A percentile compares a stretch with the other conserved stretches of the same genome.
Evolutionary conservation across 2,113 vertebrate genomes (phyloP).

Genomic region (Ginglymostoma cirratum): DNA sequence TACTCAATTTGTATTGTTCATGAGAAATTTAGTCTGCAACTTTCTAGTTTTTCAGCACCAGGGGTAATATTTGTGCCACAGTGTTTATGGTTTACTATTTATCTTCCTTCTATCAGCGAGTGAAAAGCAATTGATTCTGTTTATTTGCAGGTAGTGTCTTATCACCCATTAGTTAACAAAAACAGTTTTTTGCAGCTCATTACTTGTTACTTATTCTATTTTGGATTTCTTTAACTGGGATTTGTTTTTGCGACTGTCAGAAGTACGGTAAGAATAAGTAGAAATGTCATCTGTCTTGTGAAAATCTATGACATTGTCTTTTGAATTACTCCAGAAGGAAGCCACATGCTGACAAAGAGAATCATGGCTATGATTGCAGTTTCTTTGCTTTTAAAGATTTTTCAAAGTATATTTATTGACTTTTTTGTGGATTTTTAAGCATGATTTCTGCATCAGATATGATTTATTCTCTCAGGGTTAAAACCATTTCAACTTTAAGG

Average conservation of each 20-base stretch:
- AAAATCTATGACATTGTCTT: background rate
- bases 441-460: background rate
- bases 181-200: background rate
- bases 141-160: background rate
- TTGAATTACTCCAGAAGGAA: background rate
- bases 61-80: background rate
- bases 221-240: background rate
- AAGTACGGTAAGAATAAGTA: background rate
- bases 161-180: background rate
- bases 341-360: background rate
- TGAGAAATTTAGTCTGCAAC: background rate
- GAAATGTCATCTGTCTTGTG: background rate
- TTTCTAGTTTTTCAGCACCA: background rate
- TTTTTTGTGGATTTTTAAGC: background rate
- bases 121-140: background rate
- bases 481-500: background rate
- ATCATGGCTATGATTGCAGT: too few relatives aligned
- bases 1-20: background rate
- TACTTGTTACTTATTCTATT: background rate
- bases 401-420: background rate
- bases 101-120: background rate
- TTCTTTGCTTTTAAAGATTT: background rate
- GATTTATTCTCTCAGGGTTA: background rate
- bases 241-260: background rate
- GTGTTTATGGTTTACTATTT: background rate